Evolutionary conservation across 2,888 invertebrate genomes (phyloP).

Genomic region (Caenorhabditis sp.): DNA sequence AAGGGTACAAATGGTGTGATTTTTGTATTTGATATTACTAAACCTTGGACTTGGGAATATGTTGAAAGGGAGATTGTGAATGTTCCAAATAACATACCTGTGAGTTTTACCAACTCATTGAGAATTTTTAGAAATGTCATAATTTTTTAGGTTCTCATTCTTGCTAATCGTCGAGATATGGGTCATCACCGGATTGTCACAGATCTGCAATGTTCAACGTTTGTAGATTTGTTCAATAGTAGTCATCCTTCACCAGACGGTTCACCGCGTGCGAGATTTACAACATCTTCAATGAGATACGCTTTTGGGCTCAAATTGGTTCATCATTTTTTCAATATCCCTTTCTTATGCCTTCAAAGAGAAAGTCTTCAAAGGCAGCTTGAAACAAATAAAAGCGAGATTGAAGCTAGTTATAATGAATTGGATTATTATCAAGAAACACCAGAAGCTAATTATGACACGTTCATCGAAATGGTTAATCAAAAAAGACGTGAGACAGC

Average conservation of each 20-base stretch:
- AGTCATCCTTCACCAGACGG: conserved; percentile 51
- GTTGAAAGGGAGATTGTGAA: conserved; percentile 76
- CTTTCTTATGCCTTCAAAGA: conserved; percentile 82
- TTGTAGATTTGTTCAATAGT: conserved; percentile 52
- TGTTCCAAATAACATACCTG: conserved; percentile 39
- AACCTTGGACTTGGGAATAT: conserved; percentile 95
- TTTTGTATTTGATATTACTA: conserved; percentile 91
- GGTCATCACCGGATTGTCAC: conserved; percentile 89
- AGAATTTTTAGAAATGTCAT: neutral
- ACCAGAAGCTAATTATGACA: conserved; percentile 75
- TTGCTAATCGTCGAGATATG: conserved; percentile 96
- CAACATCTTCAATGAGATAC: conserved; percentile 76
- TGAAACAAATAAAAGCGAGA: conserved; percentile 50
- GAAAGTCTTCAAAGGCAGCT: conserved; percentile 48
- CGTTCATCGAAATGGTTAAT: conserved; percentile 51
- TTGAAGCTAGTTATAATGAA: conserved; percentile 71
- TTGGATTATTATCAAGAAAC: conserved; percentile 74
- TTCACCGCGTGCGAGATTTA: conserved; percentile 69
- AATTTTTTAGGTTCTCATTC: conserved; percentile 79
- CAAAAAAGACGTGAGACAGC: conserved; percentile 44
- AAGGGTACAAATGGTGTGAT: conserved; percentile 92
- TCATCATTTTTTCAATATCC: conserved; percentile 92
- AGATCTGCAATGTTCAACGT: conserved; percentile 66
- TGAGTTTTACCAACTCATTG: too few species aligned
- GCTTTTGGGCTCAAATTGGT: conserved; percentile 90